Conservation (phyloP, 2,113 vertebrate genomes). For the Nesogale talazaci region DNA sequence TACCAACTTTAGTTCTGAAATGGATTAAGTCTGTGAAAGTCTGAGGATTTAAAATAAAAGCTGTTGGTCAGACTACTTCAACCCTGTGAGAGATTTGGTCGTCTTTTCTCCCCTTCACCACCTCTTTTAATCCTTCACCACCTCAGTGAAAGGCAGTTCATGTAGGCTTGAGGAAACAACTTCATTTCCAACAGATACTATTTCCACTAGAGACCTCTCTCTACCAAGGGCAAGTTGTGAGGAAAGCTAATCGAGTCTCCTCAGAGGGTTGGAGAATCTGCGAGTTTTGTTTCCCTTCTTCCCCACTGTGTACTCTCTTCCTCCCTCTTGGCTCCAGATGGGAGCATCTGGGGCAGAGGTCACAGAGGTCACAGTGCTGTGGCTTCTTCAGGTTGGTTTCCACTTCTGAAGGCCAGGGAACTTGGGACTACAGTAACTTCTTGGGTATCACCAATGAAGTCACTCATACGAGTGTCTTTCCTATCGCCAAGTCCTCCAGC, state of each 20-base stretch:
- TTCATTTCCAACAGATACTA: background rate
- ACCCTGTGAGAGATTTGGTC: background rate
- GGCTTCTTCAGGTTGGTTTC: background rate
- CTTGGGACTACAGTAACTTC: background rate
- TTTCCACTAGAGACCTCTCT: conserved; percentile 7
- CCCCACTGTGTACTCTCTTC: background rate
- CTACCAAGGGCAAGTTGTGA: background rate
- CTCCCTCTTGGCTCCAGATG: background rate
- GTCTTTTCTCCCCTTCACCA: conserved; percentile 16
- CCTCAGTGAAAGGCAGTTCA: background rate
- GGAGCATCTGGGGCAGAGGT: background rate
- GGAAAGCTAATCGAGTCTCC: background rate
- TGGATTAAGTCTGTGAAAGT: background rate
- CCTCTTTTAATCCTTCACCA: background rate
- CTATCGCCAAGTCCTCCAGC: background rate
- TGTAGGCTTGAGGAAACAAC: background rate
- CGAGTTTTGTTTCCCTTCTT: background rate
- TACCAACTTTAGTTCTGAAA: background rate
- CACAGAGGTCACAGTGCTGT: background rate
- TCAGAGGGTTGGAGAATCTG: background rate
- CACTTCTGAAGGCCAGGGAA: background rate
- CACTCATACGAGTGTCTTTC: background rate
- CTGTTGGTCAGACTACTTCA: background rate
- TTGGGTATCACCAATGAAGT: background rate
- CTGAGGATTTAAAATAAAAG: background rate